phyloP scores from a whole-genome alignment of 2,797 vertebrate genomes.

The Tokudaia muenninki region DNA sequence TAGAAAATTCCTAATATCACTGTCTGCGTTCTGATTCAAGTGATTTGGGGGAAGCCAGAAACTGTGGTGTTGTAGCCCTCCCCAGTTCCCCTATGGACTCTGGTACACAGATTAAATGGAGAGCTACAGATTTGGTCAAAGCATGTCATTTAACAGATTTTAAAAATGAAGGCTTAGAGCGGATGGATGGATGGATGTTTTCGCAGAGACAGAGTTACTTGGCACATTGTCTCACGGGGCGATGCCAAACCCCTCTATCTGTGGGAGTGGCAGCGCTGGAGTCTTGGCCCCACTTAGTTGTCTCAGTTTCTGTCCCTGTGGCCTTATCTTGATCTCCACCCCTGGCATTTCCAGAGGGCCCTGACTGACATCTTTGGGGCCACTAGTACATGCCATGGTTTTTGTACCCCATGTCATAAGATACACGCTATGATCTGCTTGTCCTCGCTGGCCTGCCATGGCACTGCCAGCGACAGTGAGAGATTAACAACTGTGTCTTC shows the following conservation, averaged over 20 bases:
- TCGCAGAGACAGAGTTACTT: not conserved
- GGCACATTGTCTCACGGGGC: not conserved
- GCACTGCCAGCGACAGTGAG: not conserved
- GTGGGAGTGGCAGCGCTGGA: not conserved
- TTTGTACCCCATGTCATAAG: not conserved
- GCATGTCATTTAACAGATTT: not conserved
- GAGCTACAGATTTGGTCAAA: slow-evolving; percentile 31
- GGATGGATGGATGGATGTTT: not conserved
- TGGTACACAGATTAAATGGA: not conserved
- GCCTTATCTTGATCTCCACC: slow-evolving; percentile 53
- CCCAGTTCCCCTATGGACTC: not conserved
- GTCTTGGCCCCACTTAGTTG: not conserved
- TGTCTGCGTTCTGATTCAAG: slow-evolving; percentile 46
- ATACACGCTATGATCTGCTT: not conserved
- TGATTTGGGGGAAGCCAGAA: not conserved
- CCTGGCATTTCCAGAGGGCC: not conserved
- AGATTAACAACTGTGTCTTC: not conserved
- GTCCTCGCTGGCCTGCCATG: not conserved
- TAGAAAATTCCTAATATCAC: slow-evolving; percentile 47
- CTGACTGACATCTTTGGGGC: too few relatives aligned
- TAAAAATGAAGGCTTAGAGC: not conserved
- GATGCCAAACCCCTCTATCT: not conserved
- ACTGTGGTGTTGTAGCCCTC: not conserved
- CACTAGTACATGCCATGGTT: too few relatives aligned
- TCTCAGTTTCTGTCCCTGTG: slow-evolving; percentile 71